Conservation (phyloP, 2,113 vertebrate genomes). For the Cervus canadensis region DNA sequence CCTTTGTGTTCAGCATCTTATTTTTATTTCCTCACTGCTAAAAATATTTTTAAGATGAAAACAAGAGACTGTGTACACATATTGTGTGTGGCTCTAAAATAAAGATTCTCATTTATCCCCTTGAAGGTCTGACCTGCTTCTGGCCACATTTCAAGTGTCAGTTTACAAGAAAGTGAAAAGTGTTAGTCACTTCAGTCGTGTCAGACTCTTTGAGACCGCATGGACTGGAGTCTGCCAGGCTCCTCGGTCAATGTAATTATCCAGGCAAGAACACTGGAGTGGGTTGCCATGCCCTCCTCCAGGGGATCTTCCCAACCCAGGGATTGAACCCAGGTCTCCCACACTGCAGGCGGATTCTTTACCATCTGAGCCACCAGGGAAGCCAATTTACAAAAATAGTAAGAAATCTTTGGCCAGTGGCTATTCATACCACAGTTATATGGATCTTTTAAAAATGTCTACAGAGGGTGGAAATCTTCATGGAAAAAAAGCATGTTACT, state of each 20-base stretch:
- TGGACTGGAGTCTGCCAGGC: not conserved
- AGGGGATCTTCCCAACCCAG: not conserved
- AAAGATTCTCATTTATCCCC: not conserved
- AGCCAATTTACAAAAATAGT: not conserved
- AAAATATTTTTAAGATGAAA: constrained; percentile 23
- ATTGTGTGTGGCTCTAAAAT: not conserved
- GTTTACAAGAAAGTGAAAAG: not conserved
- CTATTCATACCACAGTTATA: not conserved
- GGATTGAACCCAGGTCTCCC: not conserved
- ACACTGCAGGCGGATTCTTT: not conserved
- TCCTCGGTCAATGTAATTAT: not conserved
- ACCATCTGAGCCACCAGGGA: not conserved
- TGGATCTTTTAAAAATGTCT: not conserved
- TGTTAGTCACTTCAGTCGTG: not conserved
- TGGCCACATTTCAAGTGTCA: not conserved
- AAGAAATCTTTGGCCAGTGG: not conserved
- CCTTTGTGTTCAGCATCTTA: not conserved
- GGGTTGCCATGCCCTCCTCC: not conserved
- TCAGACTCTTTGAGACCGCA: not conserved
- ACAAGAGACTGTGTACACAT: not conserved
- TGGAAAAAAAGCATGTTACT: not conserved
- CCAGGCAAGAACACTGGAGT: not conserved
- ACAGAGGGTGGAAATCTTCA: not conserved
- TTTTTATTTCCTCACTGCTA: not conserved
- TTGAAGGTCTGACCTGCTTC: not conserved